phyloP scores from a whole-genome alignment of 2,888 invertebrate species.

The Sphecodes monilicornis region DNA sequence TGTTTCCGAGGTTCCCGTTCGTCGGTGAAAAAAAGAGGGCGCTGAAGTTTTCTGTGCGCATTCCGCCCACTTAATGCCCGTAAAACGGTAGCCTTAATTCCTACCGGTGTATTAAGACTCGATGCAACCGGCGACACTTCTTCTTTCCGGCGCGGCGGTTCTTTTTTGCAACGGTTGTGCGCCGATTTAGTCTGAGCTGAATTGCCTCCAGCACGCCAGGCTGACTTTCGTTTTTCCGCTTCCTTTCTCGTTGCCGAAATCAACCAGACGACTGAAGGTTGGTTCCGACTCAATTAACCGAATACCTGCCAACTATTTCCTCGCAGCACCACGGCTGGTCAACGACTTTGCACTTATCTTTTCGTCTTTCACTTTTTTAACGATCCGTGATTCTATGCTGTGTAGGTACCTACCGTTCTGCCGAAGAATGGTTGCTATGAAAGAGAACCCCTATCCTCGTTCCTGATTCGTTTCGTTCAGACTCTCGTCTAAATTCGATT shows the following conservation, averaged over 20 bases:
- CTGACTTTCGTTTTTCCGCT: slow-evolving; percentile 51
- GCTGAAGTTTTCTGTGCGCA: neutral
- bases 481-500: neutral
- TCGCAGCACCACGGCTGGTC: neutral
- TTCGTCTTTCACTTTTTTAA: neutral
- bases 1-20: slow-evolving; percentile 6
- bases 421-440: neutral
- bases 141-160: slow-evolving; percentile 1
- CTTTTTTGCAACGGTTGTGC: slow-evolving; percentile 45
- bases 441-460: neutral
- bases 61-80: slow-evolving; percentile 21
- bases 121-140: slow-evolving; percentile 51
- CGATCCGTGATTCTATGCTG: neutral
- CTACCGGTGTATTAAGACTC: slow-evolving; percentile 43
- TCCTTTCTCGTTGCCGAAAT: slow-evolving; percentile 34
- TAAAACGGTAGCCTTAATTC: slow-evolving; percentile 31
- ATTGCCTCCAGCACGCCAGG: slow-evolving; percentile 24
- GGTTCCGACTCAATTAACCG: slow-evolving; percentile 58
- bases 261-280: slow-evolving; percentile 32
- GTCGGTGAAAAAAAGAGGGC: neutral
- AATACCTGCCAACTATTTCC: slow-evolving; percentile 37
- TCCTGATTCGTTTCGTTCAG: neutral
- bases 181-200: slow-evolving; percentile 40
- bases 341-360: neutral
- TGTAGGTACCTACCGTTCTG: neutral